Evolutionary conservation across 1,140 invertebrate species (phyloP), one percentile per base, ranked within the genome.

Genomic region (Drosophila arizonae): DNA sequence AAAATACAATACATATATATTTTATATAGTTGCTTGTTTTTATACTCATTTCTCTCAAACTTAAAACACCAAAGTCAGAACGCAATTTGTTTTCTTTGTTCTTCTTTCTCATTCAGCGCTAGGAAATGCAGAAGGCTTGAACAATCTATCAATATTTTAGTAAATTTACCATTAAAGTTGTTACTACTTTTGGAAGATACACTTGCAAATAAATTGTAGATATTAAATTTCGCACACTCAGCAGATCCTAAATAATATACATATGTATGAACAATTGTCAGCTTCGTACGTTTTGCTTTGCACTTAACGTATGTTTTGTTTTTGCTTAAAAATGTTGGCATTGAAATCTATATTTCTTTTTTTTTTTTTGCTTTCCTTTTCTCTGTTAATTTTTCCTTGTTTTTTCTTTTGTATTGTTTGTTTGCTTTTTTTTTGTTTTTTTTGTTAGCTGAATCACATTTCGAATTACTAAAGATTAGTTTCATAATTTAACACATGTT

Each of bases 381-480:
- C 15, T 67, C 39, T 72, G 41, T 48, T 68, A 41, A 33, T 45
- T 61, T 48, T 65, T 71, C 55, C 45, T 55, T 39, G 8, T 46
- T n/a, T 46, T n/a, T 71, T 77, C 48, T 70, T 55, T 64, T 68
- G 58, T 58, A 24, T 28, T 60, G 28, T 33, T 41, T 71, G 60
- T 60, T 45, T 45, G n/a, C 24, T 41, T 60, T 65, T 75, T 30
- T 30, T 30, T 30, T 30, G 26, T 30, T 30, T 30, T 30, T 79
- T 65, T 85, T 79, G 57, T 68, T 68, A 77, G 28, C 43, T 69
- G 84, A 87, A 87, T 87, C 82, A 87, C 82, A 87, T 87, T 88
- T 86, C 63, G 76, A 87, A 88, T 87, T 88, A 79, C 79, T 87
- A 88, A 87, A 87, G 72, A 79, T 86, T 88, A 87, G 68, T 87